phyloP scores from a whole-genome alignment of 2,888 invertebrate species.

The Thera obeliscata region DNA sequence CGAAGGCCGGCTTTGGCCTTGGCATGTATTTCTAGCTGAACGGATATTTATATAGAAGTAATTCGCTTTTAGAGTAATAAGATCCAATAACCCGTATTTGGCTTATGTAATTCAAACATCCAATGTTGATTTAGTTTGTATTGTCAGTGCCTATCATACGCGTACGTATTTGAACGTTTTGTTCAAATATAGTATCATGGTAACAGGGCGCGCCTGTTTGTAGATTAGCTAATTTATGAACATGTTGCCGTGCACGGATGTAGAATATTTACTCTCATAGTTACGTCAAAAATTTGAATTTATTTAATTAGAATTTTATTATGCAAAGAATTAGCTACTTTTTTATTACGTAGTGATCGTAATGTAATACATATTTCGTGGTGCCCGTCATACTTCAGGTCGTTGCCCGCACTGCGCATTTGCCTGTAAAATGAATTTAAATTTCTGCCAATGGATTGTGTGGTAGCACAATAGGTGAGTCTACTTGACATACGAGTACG shows the following conservation, averaged over 20 bases:
- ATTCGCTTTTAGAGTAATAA: conserved; percentile 49
- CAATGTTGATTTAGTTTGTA: conserved; percentile 61
- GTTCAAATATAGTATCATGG: conserved; percentile 57
- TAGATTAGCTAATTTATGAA: conserved; percentile 61
- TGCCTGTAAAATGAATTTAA: conserved; percentile 55
- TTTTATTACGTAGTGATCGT: conserved; percentile 35
- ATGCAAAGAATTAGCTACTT: conserved; percentile 26
- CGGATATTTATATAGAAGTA: conserved; percentile 60
- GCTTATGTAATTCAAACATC: conserved; percentile 68
- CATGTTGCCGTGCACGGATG: conserved; percentile 64
- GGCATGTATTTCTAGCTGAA: conserved; percentile 35
- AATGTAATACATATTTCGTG: conserved; percentile 44
- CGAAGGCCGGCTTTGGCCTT: conserved; percentile 11
- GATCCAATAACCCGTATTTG: conserved; percentile 70
- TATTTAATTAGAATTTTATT: conserved; percentile 42
- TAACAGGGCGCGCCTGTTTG: conserved; percentile 71
- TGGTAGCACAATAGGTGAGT: conserved; percentile 64
- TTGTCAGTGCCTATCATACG: conserved; percentile 54
- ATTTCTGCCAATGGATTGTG: conserved; percentile 60
- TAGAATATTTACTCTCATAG: conserved; percentile 56
- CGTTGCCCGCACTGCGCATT: conserved; percentile 56
- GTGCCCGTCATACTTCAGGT: conserved; percentile 50
- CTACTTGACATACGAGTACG: conserved; percentile 56
- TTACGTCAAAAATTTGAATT: conserved; percentile 55
- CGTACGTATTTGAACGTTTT: conserved; percentile 52